phyloP scores from a whole-genome alignment of 1,140 invertebrate genomes.

The Hylaeus anthracinus region DNA sequence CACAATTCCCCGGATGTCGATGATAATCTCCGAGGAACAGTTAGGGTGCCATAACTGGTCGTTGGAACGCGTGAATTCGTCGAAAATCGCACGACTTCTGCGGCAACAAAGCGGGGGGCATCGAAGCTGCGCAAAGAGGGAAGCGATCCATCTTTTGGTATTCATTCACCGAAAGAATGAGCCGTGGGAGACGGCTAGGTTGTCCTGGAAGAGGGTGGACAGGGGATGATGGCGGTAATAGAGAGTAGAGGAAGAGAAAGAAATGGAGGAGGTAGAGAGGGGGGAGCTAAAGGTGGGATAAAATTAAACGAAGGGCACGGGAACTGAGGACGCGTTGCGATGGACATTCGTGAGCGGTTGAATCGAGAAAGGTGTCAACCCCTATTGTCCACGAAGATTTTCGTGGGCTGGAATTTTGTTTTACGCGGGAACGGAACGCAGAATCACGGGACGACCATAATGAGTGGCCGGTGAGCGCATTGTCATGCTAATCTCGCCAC shows the following conservation, averaged over 20 bases:
- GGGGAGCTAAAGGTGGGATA: not conserved
- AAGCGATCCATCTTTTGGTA: constrained; percentile 76
- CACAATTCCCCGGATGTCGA: constrained; percentile 6
- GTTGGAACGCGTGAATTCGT: constrained; percentile 69
- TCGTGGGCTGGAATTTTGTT: constrained; percentile 72
- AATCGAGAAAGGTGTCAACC: constrained; percentile 69
- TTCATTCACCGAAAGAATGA: constrained; percentile 74
- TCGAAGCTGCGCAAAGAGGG: constrained; percentile 62
- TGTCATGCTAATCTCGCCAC: constrained; percentile 77
- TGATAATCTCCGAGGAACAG: constrained; percentile 1
- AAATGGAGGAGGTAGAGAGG: not conserved
- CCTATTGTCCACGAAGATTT: constrained; percentile 70
- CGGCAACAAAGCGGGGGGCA: constrained; percentile 63
- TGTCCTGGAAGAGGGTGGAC: constrained; percentile 44
- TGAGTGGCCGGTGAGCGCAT: constrained; percentile 77
- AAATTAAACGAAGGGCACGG: constrained; percentile 18
- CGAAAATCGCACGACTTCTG: constrained; percentile 67
- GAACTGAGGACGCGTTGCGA: not conserved
- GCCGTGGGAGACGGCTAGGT: constrained; percentile 56
- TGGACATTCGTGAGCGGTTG: constrained; percentile 34
- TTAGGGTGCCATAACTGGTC: not conserved
- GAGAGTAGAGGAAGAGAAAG: constrained; percentile 21
- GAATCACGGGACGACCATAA: constrained; percentile 69
- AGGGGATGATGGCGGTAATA: constrained; percentile 51
- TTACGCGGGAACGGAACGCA: constrained; percentile 63